Evolutionary conservation across 2,888 invertebrate species (phyloP).

Genomic region (Parthenolecanium corni): DNA sequence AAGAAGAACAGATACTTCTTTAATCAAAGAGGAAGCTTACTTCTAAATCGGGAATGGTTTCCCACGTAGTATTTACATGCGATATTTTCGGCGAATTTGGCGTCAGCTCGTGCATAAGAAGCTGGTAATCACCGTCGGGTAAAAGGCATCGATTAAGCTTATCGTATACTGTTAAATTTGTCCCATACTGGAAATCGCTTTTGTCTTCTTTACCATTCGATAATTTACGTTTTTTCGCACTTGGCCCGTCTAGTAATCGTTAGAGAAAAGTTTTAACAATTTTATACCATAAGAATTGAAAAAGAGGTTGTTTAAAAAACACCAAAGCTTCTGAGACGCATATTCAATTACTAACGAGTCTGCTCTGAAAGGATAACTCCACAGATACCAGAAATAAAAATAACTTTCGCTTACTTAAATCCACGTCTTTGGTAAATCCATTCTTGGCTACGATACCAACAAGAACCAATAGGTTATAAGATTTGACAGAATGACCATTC

Average conservation of each 20-base stretch:
- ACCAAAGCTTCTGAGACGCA: too few species aligned
- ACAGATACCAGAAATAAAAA: background rate
- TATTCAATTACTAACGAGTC: too few species aligned
- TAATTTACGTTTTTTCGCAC: conserved; percentile 30
- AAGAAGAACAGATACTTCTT: background rate
- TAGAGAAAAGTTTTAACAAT: background rate
- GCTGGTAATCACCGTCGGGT: conserved; percentile 81
- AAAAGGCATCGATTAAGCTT: conserved; percentile 76
- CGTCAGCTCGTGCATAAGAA: conserved; percentile 51
- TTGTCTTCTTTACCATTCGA: conserved; percentile 29
- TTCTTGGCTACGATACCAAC: conserved; percentile 46
- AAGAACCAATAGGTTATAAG: conserved; percentile 65
- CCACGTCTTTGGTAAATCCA: background rate
- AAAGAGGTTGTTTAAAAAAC: too few species aligned
- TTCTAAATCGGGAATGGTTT: conserved; percentile 35
- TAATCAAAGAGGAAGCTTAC: background rate
- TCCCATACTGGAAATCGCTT: conserved; percentile 46
- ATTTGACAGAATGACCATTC: conserved; percentile 68
- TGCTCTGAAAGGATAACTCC: too few species aligned
- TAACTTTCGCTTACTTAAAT: conserved; percentile 3
- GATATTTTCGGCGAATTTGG: conserved; percentile 31
- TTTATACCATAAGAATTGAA: background rate
- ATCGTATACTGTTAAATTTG: conserved; percentile 80
- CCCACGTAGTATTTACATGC: conserved; percentile 48
- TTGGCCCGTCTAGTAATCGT: conserved; percentile 10